A percentile compares a stretch with the other conserved stretches of the same genome.
phyloP scores from a whole-genome alignment of 2,888 invertebrate genomes.

The Phyllotreta cruciferae region DNA sequence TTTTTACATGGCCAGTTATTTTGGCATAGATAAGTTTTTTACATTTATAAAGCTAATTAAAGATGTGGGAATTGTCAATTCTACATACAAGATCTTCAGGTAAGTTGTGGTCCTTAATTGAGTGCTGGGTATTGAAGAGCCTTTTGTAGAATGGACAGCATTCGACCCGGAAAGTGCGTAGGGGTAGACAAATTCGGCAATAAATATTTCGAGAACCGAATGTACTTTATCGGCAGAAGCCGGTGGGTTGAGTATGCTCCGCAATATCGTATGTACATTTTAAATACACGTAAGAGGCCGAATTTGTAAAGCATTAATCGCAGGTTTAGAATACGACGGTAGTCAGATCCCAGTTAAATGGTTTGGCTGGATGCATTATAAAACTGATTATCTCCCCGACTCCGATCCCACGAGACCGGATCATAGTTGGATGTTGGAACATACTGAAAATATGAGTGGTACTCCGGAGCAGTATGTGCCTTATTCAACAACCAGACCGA shows the following conservation, averaged over 20 bases:
- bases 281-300: background rate
- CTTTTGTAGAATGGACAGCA: constrained; percentile 74
- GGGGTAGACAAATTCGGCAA: constrained; percentile 93
- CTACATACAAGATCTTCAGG: constrained; percentile 77
- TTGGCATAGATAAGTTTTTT: constrained; percentile 76
- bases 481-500: constrained; percentile 86
- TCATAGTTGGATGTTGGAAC: constrained; percentile 86
- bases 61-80: constrained; percentile 72
- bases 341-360: constrained; percentile 95
- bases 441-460: constrained; percentile 85
- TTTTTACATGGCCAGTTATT: constrained; percentile 65
- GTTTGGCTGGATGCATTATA: constrained; percentile 98
- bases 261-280: constrained; percentile 68
- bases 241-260: constrained; percentile 93
- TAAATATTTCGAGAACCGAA: constrained; percentile 89
- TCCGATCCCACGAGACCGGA: constrained; percentile 75
- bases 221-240: constrained; percentile 89
- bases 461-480: constrained; percentile 85
- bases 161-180: constrained; percentile 82
- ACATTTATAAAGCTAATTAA: constrained; percentile 72
- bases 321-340: constrained; percentile 68
- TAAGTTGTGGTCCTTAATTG: constrained; percentile 54
- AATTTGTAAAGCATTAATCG: constrained; percentile 22
- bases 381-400: constrained; percentile 76
- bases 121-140: no score